Evolutionary conservation across 2,113 vertebrate species (phyloP).

Genomic region (Atherinomorus stipes): DNA sequence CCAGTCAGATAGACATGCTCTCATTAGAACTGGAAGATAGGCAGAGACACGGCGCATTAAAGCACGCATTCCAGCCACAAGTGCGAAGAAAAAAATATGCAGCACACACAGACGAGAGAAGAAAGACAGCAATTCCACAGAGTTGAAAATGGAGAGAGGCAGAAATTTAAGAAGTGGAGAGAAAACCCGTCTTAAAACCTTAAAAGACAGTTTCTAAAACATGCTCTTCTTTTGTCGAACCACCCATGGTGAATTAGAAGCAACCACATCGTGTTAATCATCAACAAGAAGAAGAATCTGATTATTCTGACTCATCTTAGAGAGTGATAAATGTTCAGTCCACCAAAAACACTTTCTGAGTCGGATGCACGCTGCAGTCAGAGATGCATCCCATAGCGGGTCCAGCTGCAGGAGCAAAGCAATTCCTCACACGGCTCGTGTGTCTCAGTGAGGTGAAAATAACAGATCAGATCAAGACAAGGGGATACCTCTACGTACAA

Average conservation of each 20-base stretch:
- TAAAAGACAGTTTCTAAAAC: slow-evolving; percentile 9
- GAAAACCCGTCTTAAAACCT: neutral
- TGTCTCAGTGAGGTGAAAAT: slow-evolving; percentile 19
- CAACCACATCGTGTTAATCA: neutral
- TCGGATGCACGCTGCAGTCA: neutral
- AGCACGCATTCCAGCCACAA: slow-evolving; percentile 66
- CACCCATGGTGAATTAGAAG: neutral
- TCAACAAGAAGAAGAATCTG: no score
- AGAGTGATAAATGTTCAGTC: neutral
- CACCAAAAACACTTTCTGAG: neutral
- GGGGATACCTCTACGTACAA: slow-evolving; percentile 5
- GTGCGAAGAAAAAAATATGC: slow-evolving; percentile 22
- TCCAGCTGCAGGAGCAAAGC: neutral
- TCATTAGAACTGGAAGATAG: slow-evolving; percentile 71
- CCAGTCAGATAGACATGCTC: slow-evolving; percentile 78
- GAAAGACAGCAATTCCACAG: slow-evolving; percentile 20
- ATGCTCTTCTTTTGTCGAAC: neutral
- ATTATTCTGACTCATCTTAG: no score
- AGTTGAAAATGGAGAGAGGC: slow-evolving; percentile 20
- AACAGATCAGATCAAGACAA: slow-evolving; percentile 6
- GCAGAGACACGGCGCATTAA: slow-evolving; percentile 67
- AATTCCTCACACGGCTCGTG: neutral
- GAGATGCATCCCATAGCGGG: neutral
- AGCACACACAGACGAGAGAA: slow-evolving; percentile 9
- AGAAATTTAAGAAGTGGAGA: neutral